Evolutionary conservation across 2,113 vertebrate species (phyloP).

Genomic region (Labeo rohita): DNA sequence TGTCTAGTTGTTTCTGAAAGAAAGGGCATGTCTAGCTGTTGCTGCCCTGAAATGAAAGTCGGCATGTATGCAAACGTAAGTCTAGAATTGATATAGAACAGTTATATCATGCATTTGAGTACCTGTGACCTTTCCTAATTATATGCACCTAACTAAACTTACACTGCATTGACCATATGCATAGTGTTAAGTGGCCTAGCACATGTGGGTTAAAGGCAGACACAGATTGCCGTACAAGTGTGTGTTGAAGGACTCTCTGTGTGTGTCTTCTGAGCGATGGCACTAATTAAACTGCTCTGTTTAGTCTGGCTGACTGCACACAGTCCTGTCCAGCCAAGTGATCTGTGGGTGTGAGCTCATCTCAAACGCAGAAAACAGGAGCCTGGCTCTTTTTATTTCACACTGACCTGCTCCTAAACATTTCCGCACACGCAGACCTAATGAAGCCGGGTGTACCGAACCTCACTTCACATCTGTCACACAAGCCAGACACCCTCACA

Average conservation of each 20-base stretch:
- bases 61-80: not conserved
- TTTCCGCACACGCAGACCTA: not conserved
- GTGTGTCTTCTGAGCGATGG: slow-evolving; percentile 12
- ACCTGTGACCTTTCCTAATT: not conserved
- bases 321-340: slow-evolving; percentile 58
- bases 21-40: not conserved
- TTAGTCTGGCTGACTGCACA: slow-evolving; percentile 68
- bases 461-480: slow-evolving; percentile 66
- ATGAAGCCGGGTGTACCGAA: slow-evolving; percentile 29
- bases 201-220: not conserved
- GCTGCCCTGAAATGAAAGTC: not conserved
- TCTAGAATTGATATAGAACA: too few species aligned
- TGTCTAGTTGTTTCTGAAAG: not conserved
- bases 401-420: not conserved
- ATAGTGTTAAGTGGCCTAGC: not conserved
- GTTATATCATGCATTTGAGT: too few species aligned
- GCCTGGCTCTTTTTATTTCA: not conserved
- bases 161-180: not conserved
- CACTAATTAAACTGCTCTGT: slow-evolving; percentile 57
- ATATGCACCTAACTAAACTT: not conserved
- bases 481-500: slow-evolving; percentile 59
- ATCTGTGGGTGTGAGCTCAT: slow-evolving; percentile 49
- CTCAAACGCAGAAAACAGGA: slow-evolving; percentile 19
- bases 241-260: not conserved
- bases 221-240: not conserved